A percentile compares a stretch with the other conserved stretches of the same genome.
Conservation (phyloP, 2,888 invertebrate species). For the Agriopis leucophaearia region DNA sequence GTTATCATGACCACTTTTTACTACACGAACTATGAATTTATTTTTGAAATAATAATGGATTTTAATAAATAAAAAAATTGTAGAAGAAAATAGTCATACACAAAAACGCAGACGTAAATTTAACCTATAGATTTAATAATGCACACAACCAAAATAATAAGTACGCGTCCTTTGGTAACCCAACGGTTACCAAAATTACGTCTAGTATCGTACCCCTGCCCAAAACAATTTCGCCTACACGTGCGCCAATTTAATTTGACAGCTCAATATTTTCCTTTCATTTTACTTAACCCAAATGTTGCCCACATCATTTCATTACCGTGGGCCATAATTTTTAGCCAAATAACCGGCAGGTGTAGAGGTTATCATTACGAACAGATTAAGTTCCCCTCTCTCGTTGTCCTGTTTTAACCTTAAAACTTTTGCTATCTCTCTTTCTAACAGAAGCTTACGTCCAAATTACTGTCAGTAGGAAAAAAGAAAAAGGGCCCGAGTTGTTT, state of each 20-base stretch:
- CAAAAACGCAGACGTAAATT: neutral
- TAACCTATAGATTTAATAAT: neutral
- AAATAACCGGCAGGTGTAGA: slow-evolving; percentile 76
- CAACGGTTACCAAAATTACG: slow-evolving; percentile 1
- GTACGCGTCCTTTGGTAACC: neutral
- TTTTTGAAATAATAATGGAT: too few relatives aligned
- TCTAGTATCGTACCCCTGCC: slow-evolving; percentile 5
- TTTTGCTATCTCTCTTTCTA: slow-evolving; percentile 43
- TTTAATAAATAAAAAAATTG: too few relatives aligned
- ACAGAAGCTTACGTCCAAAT: slow-evolving; percentile 49
- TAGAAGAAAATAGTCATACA: too few relatives aligned
- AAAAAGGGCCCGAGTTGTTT: slow-evolving; percentile 46
- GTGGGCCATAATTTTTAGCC: slow-evolving; percentile 66
- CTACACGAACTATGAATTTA: too few relatives aligned
- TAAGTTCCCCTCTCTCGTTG: slow-evolving; percentile 63
- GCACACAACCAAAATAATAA: neutral
- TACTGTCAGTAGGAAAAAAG: slow-evolving; percentile 50
- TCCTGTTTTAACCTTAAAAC: slow-evolving; percentile 52
- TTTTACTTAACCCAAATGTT: slow-evolving; percentile 42
- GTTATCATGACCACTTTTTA: too few relatives aligned
- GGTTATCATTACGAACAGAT: slow-evolving; percentile 76
- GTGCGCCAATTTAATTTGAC: slow-evolving; percentile 38
- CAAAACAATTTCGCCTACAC: slow-evolving; percentile 33
- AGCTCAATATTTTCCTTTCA: slow-evolving; percentile 40
- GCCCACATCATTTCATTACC: slow-evolving; percentile 56